Conservation (phyloP, 2,113 vertebrate species). For the Sterrhoptilus dennistouni region DNA sequence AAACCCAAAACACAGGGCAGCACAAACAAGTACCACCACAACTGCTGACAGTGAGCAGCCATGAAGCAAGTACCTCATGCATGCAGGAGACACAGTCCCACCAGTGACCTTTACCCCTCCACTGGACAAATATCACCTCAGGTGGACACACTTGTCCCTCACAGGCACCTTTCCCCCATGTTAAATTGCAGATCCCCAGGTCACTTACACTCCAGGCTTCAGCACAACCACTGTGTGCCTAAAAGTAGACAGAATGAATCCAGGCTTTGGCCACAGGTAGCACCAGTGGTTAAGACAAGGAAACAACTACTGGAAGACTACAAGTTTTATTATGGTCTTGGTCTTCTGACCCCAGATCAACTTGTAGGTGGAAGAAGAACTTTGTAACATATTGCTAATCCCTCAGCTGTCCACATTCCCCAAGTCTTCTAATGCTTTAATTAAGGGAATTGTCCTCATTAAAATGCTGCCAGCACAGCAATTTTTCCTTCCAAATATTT, state of each 20-base stretch:
- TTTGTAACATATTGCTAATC: background rate
- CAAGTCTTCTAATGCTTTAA: background rate
- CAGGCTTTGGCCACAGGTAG: background rate
- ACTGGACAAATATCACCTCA: background rate
- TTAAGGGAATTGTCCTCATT: constrained; percentile 29
- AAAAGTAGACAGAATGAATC: background rate
- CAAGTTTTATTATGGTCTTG: background rate
- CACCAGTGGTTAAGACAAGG: background rate
- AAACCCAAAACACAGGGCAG: background rate
- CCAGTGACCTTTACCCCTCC: background rate
- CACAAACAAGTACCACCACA: background rate
- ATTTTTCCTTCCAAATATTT: constrained; percentile 20
- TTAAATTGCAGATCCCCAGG: background rate
- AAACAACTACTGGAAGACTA: background rate
- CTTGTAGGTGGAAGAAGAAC: background rate
- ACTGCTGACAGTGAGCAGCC: background rate
- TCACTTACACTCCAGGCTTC: background rate
- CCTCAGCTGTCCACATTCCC: background rate
- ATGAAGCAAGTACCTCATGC: background rate
- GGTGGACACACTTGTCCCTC: background rate
- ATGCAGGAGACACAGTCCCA: background rate
- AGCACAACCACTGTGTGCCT: background rate
- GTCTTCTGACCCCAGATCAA: background rate
- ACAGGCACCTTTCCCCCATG: background rate
- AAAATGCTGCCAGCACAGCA: background rate